Conservation (phyloP, 2,113 vertebrate species). For the Phodopus roborovskii region DNA sequence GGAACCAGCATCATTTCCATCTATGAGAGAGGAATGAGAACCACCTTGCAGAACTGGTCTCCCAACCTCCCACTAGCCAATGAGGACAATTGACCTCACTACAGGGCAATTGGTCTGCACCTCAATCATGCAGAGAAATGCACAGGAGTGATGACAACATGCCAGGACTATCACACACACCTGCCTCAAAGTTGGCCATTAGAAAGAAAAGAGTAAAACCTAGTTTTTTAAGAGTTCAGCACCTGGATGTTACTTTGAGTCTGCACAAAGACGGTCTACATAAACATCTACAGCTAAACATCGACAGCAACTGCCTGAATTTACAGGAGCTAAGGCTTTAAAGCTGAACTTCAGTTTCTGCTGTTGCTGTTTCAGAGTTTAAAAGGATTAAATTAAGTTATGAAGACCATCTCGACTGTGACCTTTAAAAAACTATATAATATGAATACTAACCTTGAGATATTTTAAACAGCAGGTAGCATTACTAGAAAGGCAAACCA, state of each 20-base stretch:
- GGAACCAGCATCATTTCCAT: slow-evolving; percentile 35
- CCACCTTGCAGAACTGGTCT: slow-evolving; percentile 5
- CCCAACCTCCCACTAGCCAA: background rate
- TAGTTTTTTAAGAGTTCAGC: slow-evolving; percentile 17
- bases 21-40: slow-evolving; percentile 16
- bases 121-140: background rate
- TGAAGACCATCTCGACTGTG: slow-evolving; percentile 56
- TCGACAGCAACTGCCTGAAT: background rate
- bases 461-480: slow-evolving; percentile 69
- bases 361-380: slow-evolving; percentile 54
- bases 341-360: background rate
- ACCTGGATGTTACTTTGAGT: background rate
- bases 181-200: background rate
- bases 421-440: slow-evolving; percentile 75
- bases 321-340: slow-evolving; percentile 16
- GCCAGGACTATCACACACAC: background rate
- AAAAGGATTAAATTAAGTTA: slow-evolving; percentile 56
- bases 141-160: background rate
- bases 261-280: background rate
- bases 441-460: slow-evolving; percentile 70
- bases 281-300: slow-evolving; percentile 10
- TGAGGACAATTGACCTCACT: background rate
- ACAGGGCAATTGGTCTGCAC: background rate
- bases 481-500: slow-evolving; percentile 67
- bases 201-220: slow-evolving; percentile 34